A percentile compares a stretch with the other conserved stretches of the same genome.
Evolutionary conservation across 2,888 invertebrate genomes (phyloP).

Genomic region (Phyllotreta cruciferae): DNA sequence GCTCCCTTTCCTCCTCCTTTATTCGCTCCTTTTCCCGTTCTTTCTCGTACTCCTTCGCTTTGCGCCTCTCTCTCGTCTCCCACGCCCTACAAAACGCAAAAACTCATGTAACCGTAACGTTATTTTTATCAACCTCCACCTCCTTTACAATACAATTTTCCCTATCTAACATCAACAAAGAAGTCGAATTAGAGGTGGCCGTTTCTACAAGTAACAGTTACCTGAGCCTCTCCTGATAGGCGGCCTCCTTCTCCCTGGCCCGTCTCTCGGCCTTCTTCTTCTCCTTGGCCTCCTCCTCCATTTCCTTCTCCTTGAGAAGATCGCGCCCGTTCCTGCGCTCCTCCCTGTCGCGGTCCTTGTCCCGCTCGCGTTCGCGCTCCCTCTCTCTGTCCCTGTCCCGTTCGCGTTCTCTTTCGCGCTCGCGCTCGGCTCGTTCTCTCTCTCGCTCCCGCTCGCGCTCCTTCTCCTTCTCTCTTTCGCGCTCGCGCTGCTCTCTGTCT

Average conservation of each 20-base stretch:
- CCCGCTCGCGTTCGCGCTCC: conserved; percentile 62
- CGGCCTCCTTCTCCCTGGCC: conserved; percentile 92
- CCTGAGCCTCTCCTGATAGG: conserved; percentile 86
- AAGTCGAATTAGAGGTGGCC: not conserved
- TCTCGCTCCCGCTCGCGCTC: conserved; percentile 62
- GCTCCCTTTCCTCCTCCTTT: conserved; percentile 85
- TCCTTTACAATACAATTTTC: not conserved
- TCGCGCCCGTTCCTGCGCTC: conserved; percentile 66
- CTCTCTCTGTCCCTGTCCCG: conserved; percentile 68
- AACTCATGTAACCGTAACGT: conserved; percentile 52
- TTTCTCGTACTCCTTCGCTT: conserved; percentile 88
- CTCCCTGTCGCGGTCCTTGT: conserved; percentile 69
- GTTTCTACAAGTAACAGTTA: conserved; percentile 35
- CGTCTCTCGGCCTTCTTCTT: conserved; percentile 88
- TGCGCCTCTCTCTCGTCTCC: conserved; percentile 90
- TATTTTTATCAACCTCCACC: not conserved
- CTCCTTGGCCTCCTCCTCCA: conserved; percentile 92
- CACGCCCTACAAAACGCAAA: conserved; percentile 65
- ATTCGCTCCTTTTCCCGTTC: conserved; percentile 84
- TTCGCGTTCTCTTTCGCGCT: conserved; percentile 60
- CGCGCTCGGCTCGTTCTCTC: conserved; percentile 57
- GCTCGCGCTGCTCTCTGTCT: conserved; percentile 59
- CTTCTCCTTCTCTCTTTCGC: conserved; percentile 59
- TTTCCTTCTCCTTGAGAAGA: conserved; percentile 77
- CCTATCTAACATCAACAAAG: too few relatives aligned